Percentiles rank a stretch among this genome's conserved stretches.
Conservation (phyloP, 2,888 invertebrate species). For the Rhogogaster chlorosoma region DNA sequence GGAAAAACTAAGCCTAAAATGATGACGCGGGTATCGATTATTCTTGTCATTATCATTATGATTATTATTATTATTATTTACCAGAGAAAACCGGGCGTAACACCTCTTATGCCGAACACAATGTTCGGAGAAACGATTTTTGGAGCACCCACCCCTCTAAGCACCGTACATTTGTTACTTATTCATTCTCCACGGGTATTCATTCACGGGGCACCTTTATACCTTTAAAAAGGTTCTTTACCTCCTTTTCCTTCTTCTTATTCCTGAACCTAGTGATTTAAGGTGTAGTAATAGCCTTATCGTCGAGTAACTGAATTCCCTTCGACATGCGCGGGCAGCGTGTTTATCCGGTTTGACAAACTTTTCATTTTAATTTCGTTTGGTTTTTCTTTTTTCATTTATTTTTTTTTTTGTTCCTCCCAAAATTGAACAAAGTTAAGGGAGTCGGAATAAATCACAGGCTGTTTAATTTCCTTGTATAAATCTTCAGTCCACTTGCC, state of each 20-base stretch:
- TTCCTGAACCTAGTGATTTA: background rate
- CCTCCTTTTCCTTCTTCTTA: background rate
- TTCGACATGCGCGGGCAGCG: background rate
- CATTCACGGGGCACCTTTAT: background rate
- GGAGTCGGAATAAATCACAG: background rate
- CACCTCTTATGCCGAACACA: background rate
- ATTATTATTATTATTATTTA: background rate
- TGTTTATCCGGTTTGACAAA: background rate
- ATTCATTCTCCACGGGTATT: background rate
- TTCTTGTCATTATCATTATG: background rate
- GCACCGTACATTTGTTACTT: constrained; percentile 1
- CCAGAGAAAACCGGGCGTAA: background rate
- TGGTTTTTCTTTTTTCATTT: no score
- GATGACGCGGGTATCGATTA: background rate
- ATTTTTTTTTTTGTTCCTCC: background rate
- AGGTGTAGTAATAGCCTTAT: background rate
- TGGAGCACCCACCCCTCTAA: background rate
- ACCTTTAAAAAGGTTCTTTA: background rate
- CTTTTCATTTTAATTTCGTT: background rate
- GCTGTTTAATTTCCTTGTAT: background rate
- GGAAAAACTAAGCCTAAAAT: background rate
- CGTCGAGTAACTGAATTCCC: background rate
- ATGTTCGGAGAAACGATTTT: constrained; percentile 10
- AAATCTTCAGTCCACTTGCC: background rate
- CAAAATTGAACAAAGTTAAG: background rate